These are phyloP conservation scores for Platysternon megacephalum DNA, from an alignment of 2,113 vertebrate genomes.

Conservation along the genomic window DNA sequence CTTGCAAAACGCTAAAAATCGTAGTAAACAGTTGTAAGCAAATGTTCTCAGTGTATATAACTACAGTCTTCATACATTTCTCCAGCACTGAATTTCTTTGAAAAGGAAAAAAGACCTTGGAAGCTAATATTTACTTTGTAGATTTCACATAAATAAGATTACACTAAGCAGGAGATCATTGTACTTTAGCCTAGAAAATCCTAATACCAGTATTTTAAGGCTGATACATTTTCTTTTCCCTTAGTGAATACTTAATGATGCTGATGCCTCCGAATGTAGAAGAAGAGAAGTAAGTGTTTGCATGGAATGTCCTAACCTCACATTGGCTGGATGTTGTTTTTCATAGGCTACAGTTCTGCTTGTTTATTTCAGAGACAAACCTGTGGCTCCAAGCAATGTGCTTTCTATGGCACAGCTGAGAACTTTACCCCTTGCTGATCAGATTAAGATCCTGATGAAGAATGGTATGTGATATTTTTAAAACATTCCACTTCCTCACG, in stretches of 20 bases:
- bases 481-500: background rate
- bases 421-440: slow-evolving; percentile 92
- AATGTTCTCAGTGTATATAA: background rate
- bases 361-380: slow-evolving; percentile 84
- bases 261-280: slow-evolving; percentile 93
- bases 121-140: slow-evolving; percentile 19
- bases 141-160: background rate
- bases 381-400: slow-evolving; percentile 93
- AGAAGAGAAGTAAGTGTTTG: slow-evolving; percentile 90
- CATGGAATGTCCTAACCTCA: background rate
- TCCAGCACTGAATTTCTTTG: background rate
- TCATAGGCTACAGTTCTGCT: slow-evolving; percentile 12
- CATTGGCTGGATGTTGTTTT: background rate
- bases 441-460: slow-evolving; percentile 97
- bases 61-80: background rate
- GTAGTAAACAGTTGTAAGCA: background rate
- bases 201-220: slow-evolving; percentile 5
- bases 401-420: slow-evolving; percentile 97
- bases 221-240: slow-evolving; percentile 31
- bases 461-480: slow-evolving; percentile 83
- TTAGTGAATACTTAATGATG: slow-evolving; percentile 95
- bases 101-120: background rate
- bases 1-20: background rate
- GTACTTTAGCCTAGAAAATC: background rate
- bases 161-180: slow-evolving; percentile 10